Conservation (phyloP, 2,888 invertebrate genomes). For the Ceraclea dissimilis region DNA sequence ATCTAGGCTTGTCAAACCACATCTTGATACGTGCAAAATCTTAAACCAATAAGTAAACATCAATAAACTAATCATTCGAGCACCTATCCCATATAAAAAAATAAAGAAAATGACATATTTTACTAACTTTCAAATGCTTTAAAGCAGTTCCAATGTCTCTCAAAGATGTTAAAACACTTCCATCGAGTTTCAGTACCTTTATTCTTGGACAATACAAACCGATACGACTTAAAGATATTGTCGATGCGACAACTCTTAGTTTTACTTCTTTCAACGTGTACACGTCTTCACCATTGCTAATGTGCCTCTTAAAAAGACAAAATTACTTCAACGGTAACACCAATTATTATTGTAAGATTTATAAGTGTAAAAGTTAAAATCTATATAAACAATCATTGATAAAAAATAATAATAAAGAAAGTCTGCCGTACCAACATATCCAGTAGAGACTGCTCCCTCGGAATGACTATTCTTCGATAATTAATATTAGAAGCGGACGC, state of each 20-base stretch:
- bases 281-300: conserved; percentile 41
- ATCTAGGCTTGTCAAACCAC: conserved; percentile 58
- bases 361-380: neutral
- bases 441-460: conserved; percentile 50
- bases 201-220: conserved; percentile 56
- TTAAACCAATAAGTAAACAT: conserved; percentile 26
- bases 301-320: conserved; percentile 37
- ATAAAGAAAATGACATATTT: neutral
- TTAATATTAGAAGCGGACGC: conserved; percentile 23
- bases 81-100: too few relatives aligned
- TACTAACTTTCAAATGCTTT: conserved; percentile 46
- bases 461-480: conserved; percentile 49
- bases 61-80: too few relatives aligned
- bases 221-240: conserved; percentile 56
- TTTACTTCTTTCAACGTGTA: conserved; percentile 49
- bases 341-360: too few relatives aligned
- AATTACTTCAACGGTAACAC: too few relatives aligned
- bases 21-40: conserved; percentile 52
- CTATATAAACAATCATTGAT: neutral
- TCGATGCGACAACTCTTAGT: conserved; percentile 57
- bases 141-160: conserved; percentile 62
- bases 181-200: conserved; percentile 54
- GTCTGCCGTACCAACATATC: conserved; percentile 46
- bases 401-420: neutral
- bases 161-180: conserved; percentile 58